These are phyloP conservation scores for Actias luna DNA, from an alignment of 2,888 invertebrate genomes.

Conservation along the genomic window DNA sequence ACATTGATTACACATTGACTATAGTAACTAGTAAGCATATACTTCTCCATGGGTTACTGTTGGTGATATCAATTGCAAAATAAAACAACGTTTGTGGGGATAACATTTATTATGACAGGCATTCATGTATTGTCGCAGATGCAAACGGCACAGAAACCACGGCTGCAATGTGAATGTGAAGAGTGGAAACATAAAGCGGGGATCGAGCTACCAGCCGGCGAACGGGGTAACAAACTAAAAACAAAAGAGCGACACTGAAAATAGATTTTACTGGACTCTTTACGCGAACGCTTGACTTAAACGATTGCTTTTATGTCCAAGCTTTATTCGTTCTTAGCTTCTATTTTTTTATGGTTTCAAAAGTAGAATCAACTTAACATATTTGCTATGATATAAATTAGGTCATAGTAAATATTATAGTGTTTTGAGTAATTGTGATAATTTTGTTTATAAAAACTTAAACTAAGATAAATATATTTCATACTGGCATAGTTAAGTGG, in stretches of 20 bases:
- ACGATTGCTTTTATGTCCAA: conserved; percentile 39
- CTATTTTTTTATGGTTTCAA: conserved; percentile 17
- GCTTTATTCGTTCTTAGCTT: conserved; percentile 37
- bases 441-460: too few relatives aligned
- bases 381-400: not conserved
- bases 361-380: not conserved
- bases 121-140: conserved; percentile 48
- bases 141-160: conserved; percentile 46
- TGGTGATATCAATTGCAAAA: conserved; percentile 60
- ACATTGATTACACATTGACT: conserved; percentile 2
- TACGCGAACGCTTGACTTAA: conserved; percentile 41
- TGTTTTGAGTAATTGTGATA: not conserved
- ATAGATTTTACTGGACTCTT: conserved; percentile 51
- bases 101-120: conserved; percentile 73
- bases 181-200: conserved; percentile 55
- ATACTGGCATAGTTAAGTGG: too few relatives aligned
- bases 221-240: conserved; percentile 52
- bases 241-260: conserved; percentile 44
- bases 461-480: too few relatives aligned
- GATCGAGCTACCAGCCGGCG: conserved; percentile 48
- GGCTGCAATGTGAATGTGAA: conserved; percentile 51
- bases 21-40: conserved; percentile 28
- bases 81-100: conserved; percentile 70
- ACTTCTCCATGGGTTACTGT: conserved; percentile 1
- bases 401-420: too few relatives aligned